These are phyloP conservation scores for Cyprinodon tularosa DNA, from an alignment of 2,113 vertebrate species.

Conservation along the genomic window DNA sequence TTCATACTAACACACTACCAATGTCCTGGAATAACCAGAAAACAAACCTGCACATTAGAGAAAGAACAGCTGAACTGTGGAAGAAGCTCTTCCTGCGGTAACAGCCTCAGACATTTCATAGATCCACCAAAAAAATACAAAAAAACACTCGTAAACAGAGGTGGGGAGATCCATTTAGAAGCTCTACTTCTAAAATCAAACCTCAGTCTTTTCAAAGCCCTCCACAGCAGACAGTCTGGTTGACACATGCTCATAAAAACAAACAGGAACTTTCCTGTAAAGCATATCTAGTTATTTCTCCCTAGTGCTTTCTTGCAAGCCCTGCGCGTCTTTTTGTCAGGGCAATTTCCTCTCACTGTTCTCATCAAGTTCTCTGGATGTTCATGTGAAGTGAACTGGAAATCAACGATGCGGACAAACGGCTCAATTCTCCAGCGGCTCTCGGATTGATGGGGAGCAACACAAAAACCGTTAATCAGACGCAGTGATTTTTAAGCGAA, in stretches of 20 bases:
- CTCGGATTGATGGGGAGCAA: conserved; percentile 56
- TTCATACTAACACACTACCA: too few species aligned
- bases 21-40: too few species aligned
- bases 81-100: conserved; percentile 7
- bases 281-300: conserved; percentile 53
- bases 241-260: conserved; percentile 54
- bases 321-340: conserved; percentile 51
- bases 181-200: conserved; percentile 31
- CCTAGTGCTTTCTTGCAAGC: conserved; percentile 13
- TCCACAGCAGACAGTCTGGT: conserved; percentile 37
- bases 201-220: conserved; percentile 27
- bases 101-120: conserved; percentile 29
- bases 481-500: conserved; percentile 52
- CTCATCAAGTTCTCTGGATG: conserved; percentile 40
- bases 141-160: conserved; percentile 28
- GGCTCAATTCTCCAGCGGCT: conserved; percentile 57
- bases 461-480: conserved; percentile 56
- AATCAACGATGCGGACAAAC: conserved; percentile 60
- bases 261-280: conserved; percentile 40
- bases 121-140: conserved; percentile 24
- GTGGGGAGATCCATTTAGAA: conserved; percentile 30
- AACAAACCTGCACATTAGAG: background rate
- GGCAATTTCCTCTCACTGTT: conserved; percentile 57
- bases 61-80: conserved; percentile 25
- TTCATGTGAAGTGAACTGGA: conserved; percentile 54